Percentiles rank a stretch among this genome's conserved stretches.
These are phyloP conservation scores for Coreius guichenoti DNA, from an alignment of 2,797 vertebrate species.

Conservation along the genomic window DNA sequence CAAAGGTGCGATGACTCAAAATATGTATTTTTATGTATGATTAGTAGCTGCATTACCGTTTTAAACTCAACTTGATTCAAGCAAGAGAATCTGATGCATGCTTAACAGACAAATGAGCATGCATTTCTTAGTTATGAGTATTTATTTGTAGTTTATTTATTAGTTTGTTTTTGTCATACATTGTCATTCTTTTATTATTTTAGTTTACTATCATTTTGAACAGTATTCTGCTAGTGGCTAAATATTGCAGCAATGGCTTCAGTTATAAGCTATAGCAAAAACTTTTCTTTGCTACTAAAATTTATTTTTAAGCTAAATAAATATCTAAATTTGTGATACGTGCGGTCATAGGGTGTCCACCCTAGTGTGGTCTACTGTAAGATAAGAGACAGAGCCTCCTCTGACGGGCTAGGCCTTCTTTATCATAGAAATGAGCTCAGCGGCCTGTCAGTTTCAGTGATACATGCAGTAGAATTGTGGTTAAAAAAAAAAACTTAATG, in stretches of 20 bases:
- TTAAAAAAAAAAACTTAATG: background rate
- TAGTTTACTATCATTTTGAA: slow-evolving; percentile 4
- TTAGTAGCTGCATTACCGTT: too few species aligned
- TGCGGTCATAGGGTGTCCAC: slow-evolving; percentile 74
- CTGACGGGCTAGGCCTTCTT: slow-evolving; percentile 70
- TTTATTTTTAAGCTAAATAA: background rate
- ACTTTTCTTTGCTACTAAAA: background rate
- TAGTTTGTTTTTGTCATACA: background rate
- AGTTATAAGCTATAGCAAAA: background rate
- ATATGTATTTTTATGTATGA: background rate
- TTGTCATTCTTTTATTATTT: background rate
- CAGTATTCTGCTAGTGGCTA: background rate
- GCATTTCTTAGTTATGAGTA: background rate
- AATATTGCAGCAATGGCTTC: background rate
- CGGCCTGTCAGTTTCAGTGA: background rate
- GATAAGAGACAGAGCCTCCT: slow-evolving; percentile 72
- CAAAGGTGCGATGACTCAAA: slow-evolving; percentile 84
- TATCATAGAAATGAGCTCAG: slow-evolving; percentile 63
- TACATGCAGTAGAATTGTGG: background rate
- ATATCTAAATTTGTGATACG: slow-evolving; percentile 40
- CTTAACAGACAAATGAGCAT: background rate
- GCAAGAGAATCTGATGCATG: background rate
- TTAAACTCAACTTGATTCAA: background rate
- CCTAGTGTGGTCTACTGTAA: slow-evolving; percentile 57
- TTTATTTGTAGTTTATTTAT: background rate